phyloP scores from a whole-genome alignment of 2,888 invertebrate species.

The Troides helena region DNA sequence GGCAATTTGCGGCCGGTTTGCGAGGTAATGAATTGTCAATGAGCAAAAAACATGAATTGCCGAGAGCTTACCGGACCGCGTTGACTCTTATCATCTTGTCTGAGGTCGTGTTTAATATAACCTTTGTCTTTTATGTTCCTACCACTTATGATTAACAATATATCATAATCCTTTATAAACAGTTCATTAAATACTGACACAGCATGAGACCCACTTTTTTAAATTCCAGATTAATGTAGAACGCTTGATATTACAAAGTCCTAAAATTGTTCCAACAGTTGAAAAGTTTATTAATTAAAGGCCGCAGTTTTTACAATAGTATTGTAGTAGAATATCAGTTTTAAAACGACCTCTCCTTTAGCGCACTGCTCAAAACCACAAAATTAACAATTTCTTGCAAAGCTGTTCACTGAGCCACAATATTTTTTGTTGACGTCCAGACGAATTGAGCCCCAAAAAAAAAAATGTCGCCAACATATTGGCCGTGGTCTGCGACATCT shows the following conservation, averaged over 20 bases:
- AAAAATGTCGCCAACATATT: conserved; percentile 68
- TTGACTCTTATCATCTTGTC: conserved; percentile 32
- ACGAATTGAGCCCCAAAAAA: conserved; percentile 68
- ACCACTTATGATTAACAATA: background rate
- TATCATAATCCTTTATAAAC: too few relatives aligned
- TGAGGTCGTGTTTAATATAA: conserved; percentile 36
- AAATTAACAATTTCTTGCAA: conserved; percentile 44
- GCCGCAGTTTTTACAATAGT: too few relatives aligned
- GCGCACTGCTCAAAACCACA: background rate
- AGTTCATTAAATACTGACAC: too few relatives aligned
- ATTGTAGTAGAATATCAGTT: background rate
- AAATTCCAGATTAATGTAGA: too few relatives aligned
- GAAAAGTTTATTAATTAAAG: too few relatives aligned
- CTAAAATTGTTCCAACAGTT: too few relatives aligned
- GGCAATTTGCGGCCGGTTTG: conserved; percentile 58
- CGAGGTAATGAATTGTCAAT: conserved; percentile 62
- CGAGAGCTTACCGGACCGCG: conserved; percentile 27
- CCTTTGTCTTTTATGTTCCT: conserved; percentile 28
- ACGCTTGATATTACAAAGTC: too few relatives aligned
- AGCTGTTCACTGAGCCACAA: conserved; percentile 43
- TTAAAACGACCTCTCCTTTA: background rate
- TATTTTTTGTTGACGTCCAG: conserved; percentile 49
- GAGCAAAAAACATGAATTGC: conserved; percentile 49
- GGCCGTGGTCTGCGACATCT: conserved; percentile 73
- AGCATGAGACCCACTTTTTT: too few relatives aligned